Evolutionary conservation across 2,888 invertebrate species (phyloP), one percentile per base, ranked within the genome.

Genomic region (Rugalucina vietnamica): DNA sequence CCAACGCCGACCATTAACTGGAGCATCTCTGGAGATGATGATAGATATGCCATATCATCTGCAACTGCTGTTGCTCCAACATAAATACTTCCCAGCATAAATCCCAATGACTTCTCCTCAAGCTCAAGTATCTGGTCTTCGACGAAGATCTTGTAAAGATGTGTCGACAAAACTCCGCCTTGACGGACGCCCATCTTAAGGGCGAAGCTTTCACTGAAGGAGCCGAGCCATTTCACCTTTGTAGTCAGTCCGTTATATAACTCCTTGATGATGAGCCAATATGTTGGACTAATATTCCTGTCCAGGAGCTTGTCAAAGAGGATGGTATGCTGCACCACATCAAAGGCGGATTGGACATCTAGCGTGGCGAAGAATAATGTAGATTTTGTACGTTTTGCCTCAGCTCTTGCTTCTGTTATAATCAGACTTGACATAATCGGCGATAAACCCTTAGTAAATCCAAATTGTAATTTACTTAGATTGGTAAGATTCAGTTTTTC

Each of bases 251-350:
- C 34, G 54, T 14, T 74, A 24, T 74, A 74, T 3, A 74, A n/a
- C 21, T 54, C 74, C n/a, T 18, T 29, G 3, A 74, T 50, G 54
- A 74, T 50, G 1, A 75, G 32, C 57, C 60, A 73, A 12, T 29
- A 27, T 21, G 24, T 32, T n/a, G 49, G 49, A 29, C 49, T 24
- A 49, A 43, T 49, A 57, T 21, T 29, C 5, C 27, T 54, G 32
- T 57, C 60, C 1, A 75, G n/a, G 8, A 75, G 37, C 24, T 75
- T 75, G 24, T 75, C 75, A 8, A 75, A 21, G 1, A 75, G 50
- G 18, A 75, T 60, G 5, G 18, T 54, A 60, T 75, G 75, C 36
- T 75, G 75, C 14, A 75, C 60, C n/a, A 75, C 75, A 24, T 75
- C 60, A 60, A 75, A 75, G 1, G 57, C 75, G n/a, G 57, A 57